Evolutionary conservation across 2,888 invertebrate species (phyloP).

Genomic region (Boloria euphrosyne): DNA sequence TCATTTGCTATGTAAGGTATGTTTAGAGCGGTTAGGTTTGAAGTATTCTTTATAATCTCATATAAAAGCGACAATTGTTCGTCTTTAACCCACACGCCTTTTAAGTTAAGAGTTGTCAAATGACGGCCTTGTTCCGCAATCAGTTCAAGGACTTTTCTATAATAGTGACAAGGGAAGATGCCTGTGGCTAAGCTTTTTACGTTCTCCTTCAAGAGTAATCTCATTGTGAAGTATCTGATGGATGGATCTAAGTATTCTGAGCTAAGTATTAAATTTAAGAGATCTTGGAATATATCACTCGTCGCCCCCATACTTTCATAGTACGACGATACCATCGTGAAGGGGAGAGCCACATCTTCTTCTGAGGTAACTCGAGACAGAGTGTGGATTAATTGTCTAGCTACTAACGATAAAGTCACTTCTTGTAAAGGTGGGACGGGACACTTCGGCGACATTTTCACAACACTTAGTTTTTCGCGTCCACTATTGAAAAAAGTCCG

Average conservation of each 20-base stretch:
- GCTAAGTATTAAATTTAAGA: conserved; percentile 84
- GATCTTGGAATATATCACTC: conserved; percentile 86
- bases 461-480: conserved; percentile 54
- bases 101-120: conserved; percentile 84
- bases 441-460: conserved; percentile 85
- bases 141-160: conserved; percentile 85
- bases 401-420: conserved; percentile 82
- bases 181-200: conserved; percentile 86
- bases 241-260: conserved; percentile 86
- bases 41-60: conserved; percentile 82
- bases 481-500: conserved; percentile 47
- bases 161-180: conserved; percentile 87
- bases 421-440: conserved; percentile 83
- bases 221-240: conserved; percentile 85
- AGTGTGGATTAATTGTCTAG: conserved; percentile 84
- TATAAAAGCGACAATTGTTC: conserved; percentile 85
- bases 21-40: conserved; percentile 83
- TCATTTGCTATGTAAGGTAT: conserved; percentile 88
- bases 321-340: conserved; percentile 83
- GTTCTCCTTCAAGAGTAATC: conserved; percentile 84
- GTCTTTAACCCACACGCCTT: conserved; percentile 88
- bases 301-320: conserved; percentile 84
- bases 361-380: conserved; percentile 84
- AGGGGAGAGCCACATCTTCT: conserved; percentile 81
- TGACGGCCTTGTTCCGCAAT: conserved; percentile 85